A percentile compares a stretch with the other conserved stretches of the same genome.
These are phyloP conservation scores for Scrobipalpa costella DNA, from an alignment of 2,888 invertebrate genomes.

Conservation along the genomic window DNA sequence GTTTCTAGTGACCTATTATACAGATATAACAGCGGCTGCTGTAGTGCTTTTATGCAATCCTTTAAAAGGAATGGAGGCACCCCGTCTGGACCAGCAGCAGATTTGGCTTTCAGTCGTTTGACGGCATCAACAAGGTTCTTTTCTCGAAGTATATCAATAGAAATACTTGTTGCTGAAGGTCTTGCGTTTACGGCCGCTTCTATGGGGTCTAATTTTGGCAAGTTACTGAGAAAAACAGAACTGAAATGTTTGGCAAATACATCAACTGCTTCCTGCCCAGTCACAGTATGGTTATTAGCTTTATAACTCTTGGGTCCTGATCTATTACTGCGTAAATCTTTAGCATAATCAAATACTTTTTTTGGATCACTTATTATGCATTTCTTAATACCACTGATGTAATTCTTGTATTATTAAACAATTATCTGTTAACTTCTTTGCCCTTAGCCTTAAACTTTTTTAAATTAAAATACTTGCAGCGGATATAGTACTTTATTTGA, in stretches of 20 bases:
- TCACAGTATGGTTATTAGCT: background rate
- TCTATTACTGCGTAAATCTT: background rate
- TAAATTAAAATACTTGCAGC: constrained; percentile 1
- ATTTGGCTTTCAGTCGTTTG: too few species aligned
- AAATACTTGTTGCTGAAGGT: too few species aligned
- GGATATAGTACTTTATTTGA: background rate
- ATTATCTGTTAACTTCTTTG: background rate
- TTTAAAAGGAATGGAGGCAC: too few species aligned
- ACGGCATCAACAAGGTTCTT: too few species aligned
- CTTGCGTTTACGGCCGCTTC: too few species aligned
- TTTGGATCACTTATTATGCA: background rate
- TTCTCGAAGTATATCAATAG: too few species aligned
- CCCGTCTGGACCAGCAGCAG: too few species aligned
- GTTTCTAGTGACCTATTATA: too few species aligned
- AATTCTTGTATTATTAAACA: constrained; percentile 8
- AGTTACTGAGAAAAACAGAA: background rate
- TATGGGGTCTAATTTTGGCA: too few species aligned
- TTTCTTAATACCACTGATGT: too few species aligned
- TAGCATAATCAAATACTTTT: constrained; percentile 6
- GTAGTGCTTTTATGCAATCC: too few species aligned
- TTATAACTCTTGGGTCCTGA: background rate
- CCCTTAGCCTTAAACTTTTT: constrained; percentile 4
- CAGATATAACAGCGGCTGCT: too few species aligned
- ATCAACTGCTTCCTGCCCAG: constrained; percentile 7
- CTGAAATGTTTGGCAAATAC: constrained; percentile 1